Evolutionary conservation across 2,888 invertebrate genomes (phyloP).

Genomic region (Anodontia alba): DNA sequence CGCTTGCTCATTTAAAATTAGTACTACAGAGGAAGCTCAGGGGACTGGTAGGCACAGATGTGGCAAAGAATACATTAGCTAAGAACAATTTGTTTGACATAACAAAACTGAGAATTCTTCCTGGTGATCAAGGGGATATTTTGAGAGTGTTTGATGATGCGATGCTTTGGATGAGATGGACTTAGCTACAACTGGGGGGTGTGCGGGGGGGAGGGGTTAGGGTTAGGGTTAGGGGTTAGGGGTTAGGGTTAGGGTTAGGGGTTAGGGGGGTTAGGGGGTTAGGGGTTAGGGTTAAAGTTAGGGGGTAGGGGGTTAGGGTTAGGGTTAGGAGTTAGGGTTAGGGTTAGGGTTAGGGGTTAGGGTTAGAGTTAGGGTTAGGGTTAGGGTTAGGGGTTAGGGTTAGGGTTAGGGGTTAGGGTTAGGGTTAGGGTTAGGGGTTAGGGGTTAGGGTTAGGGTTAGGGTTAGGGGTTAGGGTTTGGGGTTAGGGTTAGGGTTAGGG

Average conservation of each 20-base stretch:
- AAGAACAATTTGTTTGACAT: slow-evolving; percentile 18
- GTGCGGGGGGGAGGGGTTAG: slow-evolving; percentile 21
- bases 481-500: too few species aligned
- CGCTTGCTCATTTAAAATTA: not conserved
- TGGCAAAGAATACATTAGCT: slow-evolving; percentile 14
- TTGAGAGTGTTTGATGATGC: slow-evolving; percentile 14
- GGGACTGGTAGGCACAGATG: not conserved
- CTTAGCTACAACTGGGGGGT: slow-evolving; percentile 10
- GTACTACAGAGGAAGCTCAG: not conserved
- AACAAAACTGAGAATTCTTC: not conserved
- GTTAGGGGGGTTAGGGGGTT: too few species aligned
- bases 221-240: too few species aligned
- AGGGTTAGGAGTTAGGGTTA: too few species aligned
- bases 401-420: too few species aligned
- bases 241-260: too few species aligned
- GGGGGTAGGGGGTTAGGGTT: too few species aligned
- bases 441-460: too few species aligned
- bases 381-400: too few species aligned
- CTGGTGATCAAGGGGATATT: slow-evolving; percentile 14
- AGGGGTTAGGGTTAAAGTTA: not conserved
- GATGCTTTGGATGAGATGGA: slow-evolving; percentile 15
- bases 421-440: too few species aligned
- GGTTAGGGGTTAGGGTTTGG: too few species aligned
- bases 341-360: not conserved
- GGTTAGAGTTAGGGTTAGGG: too few species aligned